Base-by-base conservation (phyloP, 1,140 invertebrate species). In the Drosophila nigrodunni region DNA sequence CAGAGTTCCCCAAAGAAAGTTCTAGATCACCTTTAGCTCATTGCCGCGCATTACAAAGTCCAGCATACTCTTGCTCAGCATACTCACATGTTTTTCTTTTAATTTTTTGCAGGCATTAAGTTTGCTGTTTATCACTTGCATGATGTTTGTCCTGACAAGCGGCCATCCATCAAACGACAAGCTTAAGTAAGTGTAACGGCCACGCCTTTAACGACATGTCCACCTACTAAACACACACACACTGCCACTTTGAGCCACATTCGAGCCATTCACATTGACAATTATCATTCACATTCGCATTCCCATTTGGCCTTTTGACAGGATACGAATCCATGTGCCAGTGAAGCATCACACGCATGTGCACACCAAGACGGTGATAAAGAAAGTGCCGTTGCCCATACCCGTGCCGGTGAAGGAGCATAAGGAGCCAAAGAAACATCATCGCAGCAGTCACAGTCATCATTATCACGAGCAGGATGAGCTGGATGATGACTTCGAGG, bases 311-410 rank as follows among this genome's bases (percentile, higher is more conserved):
- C 18, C 8, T 54, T 43, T 62, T 37, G 39, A 46, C 67, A 92
- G 91, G 69, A 91, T 92, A 46, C 91, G 91, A 43, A 92, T 92
- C 75, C 91, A 92, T 71, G 82, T 92, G 69, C 91, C 91, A 6
- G 88, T 92, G 54, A 92, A 92, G 70, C 91, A 92, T 73, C 91
- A 92, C 55, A 92, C 91, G 65, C 91, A 92, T 77, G 78, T 92
- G 47, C 91, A 92, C 71, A 91, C 90, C 3, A 92, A 92, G 70
- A 92, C 91, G 58, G 71, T 92, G 52, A 91, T 92, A 74, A 92
- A 92, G 74, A 92, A 91, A 74, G 91, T 92, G n/a, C 90, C 91
- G 34, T 34, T 92, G 50, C 91, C 91, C 66, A 90, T 92, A 55
- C 91, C 91, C 44, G 83, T 92, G 57, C 91, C 91, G 57, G 76